phyloP scores from a whole-genome alignment of 2,797 vertebrate species.

The Prionace glauca region DNA sequence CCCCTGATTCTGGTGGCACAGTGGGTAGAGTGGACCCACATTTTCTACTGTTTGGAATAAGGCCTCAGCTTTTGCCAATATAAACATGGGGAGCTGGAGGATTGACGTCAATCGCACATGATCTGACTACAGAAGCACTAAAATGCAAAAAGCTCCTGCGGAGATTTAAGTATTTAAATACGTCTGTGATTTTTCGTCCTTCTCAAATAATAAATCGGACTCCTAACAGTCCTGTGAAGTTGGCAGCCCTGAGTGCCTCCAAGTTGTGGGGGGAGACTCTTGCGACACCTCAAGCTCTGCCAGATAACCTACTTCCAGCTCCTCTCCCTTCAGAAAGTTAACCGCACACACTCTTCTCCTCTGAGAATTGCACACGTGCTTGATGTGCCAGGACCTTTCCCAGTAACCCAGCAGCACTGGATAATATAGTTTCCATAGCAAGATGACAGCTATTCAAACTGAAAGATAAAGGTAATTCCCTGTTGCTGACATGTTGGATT shows the following conservation, averaged over 20 bases:
- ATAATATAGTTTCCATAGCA: slow-evolving; percentile 49
- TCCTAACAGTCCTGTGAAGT: neutral
- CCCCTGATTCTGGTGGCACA: neutral
- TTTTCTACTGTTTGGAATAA: neutral
- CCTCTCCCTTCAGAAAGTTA: neutral
- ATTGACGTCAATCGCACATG: neutral
- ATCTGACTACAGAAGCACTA: neutral
- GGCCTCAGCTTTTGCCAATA: neutral
- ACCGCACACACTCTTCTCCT: neutral
- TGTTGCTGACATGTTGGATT: slow-evolving; percentile 46
- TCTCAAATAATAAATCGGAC: neutral
- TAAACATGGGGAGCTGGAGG: neutral
- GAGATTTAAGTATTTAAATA: slow-evolving; percentile 20
- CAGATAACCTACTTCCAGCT: slow-evolving; percentile 17
- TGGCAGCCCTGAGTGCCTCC: slow-evolving; percentile 1
- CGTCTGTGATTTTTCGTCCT: neutral
- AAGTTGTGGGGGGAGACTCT: slow-evolving; percentile 26
- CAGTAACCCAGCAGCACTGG: slow-evolving; percentile 46
- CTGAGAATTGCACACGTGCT: neutral
- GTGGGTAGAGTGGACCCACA: neutral
- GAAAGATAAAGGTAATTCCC: slow-evolving; percentile 48
- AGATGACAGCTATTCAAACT: slow-evolving; percentile 47
- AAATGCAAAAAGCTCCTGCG: neutral
- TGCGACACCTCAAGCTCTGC: neutral
- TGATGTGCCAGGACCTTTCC: slow-evolving; percentile 23